Conservation (phyloP, 2,113 vertebrate species). For the Butorides virescens region DNA sequence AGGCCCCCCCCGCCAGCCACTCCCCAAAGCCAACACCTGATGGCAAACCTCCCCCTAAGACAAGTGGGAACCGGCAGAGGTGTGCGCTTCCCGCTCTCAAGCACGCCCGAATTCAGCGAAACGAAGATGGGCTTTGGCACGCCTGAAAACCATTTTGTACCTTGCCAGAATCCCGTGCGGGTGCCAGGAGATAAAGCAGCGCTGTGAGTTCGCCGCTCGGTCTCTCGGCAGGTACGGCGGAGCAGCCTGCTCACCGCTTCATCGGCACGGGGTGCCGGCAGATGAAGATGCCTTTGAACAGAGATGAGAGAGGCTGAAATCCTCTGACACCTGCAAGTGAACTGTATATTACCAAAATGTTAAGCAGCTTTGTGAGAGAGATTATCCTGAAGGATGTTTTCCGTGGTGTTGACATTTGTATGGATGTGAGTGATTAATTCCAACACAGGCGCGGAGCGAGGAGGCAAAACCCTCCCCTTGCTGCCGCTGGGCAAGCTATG, state of each 20-base stretch:
- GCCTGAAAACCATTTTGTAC: accelerated
- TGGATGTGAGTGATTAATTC: conserved; percentile 14
- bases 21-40: background rate
- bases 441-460: background rate
- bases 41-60: background rate
- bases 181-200: accelerated
- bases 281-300: background rate
- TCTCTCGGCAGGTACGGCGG: accelerated
- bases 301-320: background rate
- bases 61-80: accelerated
- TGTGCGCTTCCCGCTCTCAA: background rate
- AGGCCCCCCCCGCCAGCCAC: background rate
- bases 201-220: accelerated
- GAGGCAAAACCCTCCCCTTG: background rate
- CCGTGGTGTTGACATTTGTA: background rate
- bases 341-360: background rate
- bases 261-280: accelerated
- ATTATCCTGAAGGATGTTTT: conserved; percentile 48
- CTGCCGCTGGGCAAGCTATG: background rate
- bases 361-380: conserved; percentile 45
- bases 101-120: background rate
- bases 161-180: accelerated
- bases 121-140: background rate
- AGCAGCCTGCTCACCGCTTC: background rate
- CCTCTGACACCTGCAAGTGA: background rate